Conservation (phyloP, 1,140 invertebrate genomes). For the Antheraea mylitta region DNA sequence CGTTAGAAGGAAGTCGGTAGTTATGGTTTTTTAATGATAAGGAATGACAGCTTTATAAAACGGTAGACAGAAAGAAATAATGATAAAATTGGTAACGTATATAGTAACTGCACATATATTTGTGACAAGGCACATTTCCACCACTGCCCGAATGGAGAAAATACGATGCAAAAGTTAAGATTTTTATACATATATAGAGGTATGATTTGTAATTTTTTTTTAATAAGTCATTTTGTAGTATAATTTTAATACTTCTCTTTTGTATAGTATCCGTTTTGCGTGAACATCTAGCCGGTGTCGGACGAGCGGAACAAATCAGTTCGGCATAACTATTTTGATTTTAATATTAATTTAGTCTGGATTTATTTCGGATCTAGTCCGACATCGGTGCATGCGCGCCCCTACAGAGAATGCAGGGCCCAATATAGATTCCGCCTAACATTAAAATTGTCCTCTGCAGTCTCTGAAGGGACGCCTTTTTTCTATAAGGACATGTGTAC, state of each 20-base stretch:
- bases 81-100: not conserved
- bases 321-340: constrained; percentile 27
- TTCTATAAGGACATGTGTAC: constrained; percentile 57
- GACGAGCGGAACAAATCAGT: constrained; percentile 28
- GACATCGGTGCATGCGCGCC: constrained; percentile 28
- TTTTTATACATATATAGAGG: constrained; percentile 44
- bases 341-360: constrained; percentile 6
- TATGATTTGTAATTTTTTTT: constrained; percentile 68
- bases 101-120: constrained; percentile 44
- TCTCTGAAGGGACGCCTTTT: constrained; percentile 65
- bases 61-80: constrained; percentile 57
- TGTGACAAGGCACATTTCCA: constrained; percentile 79
- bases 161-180: constrained; percentile 33
- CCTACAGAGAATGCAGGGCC: constrained; percentile 68
- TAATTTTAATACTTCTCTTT: constrained; percentile 70
- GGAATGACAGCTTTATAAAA: constrained; percentile 72
- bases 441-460: constrained; percentile 69
- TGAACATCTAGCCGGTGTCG: constrained; percentile 43
- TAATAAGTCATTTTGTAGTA: constrained; percentile 73
- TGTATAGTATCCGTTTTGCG: constrained; percentile 66
- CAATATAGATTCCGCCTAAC: constrained; percentile 75
- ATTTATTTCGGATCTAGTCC: not conserved
- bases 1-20: constrained; percentile 69
- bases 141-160: constrained; percentile 72
- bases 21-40: constrained; percentile 55